These are phyloP conservation scores for Baronia brevicornis DNA, from an alignment of 2,888 invertebrate genomes.

Conservation along the genomic window DNA sequence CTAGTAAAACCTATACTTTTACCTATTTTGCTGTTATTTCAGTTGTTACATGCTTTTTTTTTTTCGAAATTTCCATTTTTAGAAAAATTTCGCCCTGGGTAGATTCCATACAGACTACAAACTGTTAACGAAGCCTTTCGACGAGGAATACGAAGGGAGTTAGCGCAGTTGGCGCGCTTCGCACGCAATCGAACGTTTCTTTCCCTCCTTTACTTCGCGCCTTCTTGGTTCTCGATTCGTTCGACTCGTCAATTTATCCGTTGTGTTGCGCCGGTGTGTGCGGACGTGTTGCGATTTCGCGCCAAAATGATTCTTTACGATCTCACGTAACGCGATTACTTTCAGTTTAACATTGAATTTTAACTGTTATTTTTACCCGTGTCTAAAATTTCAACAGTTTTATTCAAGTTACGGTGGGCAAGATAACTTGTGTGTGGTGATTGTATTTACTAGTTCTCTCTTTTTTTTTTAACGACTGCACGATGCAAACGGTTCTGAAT, in stretches of 20 bases:
- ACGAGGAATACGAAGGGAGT: slow-evolving; percentile 9
- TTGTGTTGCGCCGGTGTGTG: slow-evolving; percentile 33
- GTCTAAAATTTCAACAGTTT: slow-evolving; percentile 40
- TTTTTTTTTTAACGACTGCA: slow-evolving; percentile 37
- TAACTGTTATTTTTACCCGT: slow-evolving; percentile 40
- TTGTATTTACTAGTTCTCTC: slow-evolving; percentile 33
- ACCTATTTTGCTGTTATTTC: not conserved
- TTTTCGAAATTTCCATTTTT: not conserved
- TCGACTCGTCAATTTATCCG: slow-evolving; percentile 28
- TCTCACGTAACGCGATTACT: slow-evolving; percentile 26
- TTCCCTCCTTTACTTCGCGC: slow-evolving; percentile 9
- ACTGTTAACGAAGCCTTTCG: slow-evolving; percentile 11
- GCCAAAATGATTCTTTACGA: slow-evolving; percentile 41
- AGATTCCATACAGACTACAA: too few species aligned
- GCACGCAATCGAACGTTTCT: slow-evolving; percentile 13
- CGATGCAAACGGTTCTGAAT: slow-evolving; percentile 59
- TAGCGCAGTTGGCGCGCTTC: slow-evolving; percentile 7
- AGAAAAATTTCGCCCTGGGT: not conserved
- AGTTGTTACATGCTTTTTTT: not conserved
- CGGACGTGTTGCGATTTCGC: slow-evolving; percentile 36
- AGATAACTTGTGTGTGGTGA: slow-evolving; percentile 36
- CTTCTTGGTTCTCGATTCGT: slow-evolving; percentile 4
- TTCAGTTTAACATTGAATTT: slow-evolving; percentile 25
- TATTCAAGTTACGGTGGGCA: slow-evolving; percentile 34
- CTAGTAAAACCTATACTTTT: not conserved